These are phyloP conservation scores for Turdus rufiventris DNA, from an alignment of 2,113 vertebrate species.

Conservation along the genomic window DNA sequence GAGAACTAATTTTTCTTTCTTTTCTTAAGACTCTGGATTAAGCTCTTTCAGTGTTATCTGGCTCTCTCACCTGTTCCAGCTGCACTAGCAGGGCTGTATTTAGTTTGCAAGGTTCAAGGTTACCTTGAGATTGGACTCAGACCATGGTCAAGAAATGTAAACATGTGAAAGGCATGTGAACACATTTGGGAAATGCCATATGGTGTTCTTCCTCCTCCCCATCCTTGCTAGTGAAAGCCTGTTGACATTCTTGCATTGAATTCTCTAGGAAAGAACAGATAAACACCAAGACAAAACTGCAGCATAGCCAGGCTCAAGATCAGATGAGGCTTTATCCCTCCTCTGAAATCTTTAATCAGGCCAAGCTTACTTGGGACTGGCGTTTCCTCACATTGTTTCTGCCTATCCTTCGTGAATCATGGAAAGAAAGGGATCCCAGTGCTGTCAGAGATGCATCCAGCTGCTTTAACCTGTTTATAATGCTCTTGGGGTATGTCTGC, in stretches of 20 bases:
- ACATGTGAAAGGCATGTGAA: neutral
- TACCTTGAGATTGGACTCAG: neutral
- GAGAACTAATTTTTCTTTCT: neutral
- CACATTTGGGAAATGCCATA: neutral
- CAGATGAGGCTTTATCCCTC: neutral
- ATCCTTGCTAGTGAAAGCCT: neutral
- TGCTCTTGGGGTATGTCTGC: neutral
- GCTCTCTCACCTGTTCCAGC: constrained; percentile 18
- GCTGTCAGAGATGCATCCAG: neutral
- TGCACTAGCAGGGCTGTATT: neutral
- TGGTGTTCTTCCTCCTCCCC: neutral
- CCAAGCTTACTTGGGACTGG: neutral
- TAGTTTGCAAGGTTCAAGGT: constrained; percentile 33
- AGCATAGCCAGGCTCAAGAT: neutral
- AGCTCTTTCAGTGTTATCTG: neutral
- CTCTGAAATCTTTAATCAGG: neutral
- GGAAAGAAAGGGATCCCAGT: neutral
- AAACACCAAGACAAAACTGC: neutral
- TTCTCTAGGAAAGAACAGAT: neutral
- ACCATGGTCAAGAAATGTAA: constrained; percentile 18
- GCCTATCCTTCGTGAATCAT: neutral
- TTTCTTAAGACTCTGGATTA: neutral
- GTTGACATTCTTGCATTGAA: neutral
- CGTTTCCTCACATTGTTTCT: neutral
- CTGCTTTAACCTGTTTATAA: neutral